Evolutionary conservation across 2,113 vertebrate genomes (phyloP).

Genomic region (Forbesichthys papilliferus): DNA sequence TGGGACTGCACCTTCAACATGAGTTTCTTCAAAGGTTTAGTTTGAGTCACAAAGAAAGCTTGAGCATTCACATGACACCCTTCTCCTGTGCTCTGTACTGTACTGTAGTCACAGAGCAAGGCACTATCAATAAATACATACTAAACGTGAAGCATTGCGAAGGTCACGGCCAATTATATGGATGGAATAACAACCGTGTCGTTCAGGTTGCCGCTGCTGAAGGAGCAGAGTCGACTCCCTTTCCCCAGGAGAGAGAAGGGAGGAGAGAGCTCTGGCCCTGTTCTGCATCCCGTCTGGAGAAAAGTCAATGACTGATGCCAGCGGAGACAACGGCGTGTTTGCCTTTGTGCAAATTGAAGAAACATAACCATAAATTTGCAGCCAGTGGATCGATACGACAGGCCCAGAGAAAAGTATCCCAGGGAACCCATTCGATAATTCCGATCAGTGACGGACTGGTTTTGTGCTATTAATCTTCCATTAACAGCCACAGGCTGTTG

Average conservation of each 20-base stretch:
- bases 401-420: conserved; percentile 63
- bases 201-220: conserved; percentile 47
- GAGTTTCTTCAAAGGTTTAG: too few relatives aligned
- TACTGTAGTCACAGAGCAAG: conserved; percentile 28
- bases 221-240: conserved; percentile 28
- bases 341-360: conserved; percentile 68
- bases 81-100: too few relatives aligned
- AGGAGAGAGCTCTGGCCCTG: not conserved
- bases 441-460: conserved; percentile 46
- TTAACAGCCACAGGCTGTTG: conserved; percentile 40
- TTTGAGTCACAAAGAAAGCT: not conserved
- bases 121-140: conserved; percentile 39
- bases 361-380: conserved; percentile 73
- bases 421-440: conserved; percentile 64
- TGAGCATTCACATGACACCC: not conserved
- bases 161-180: conserved; percentile 62
- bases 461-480: conserved; percentile 59
- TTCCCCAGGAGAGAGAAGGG: not conserved
- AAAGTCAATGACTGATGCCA: conserved; percentile 53
- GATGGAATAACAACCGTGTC: conserved; percentile 57
- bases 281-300: conserved; percentile 34
- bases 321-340: conserved; percentile 59
- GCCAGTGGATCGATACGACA: conserved; percentile 61
- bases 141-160: conserved; percentile 43
- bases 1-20: too few relatives aligned